phyloP scores from a whole-genome alignment of 2,888 invertebrate genomes.

The Erynnis tages region DNA sequence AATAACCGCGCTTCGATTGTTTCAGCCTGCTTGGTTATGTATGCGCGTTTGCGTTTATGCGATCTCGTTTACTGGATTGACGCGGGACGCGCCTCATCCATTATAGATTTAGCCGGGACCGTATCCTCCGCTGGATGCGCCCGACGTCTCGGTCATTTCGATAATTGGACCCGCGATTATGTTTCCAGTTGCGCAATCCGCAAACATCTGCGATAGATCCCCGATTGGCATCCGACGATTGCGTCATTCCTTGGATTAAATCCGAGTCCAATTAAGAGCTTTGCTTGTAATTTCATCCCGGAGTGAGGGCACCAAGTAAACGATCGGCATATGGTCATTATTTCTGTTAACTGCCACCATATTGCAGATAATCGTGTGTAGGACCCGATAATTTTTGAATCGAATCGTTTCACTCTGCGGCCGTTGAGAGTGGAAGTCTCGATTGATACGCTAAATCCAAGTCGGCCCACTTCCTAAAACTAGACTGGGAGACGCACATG shows the following conservation, averaged over 20 bases:
- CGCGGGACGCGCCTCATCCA: conserved; percentile 76
- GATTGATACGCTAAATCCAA: conserved; percentile 62
- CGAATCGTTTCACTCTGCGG: conserved; percentile 29
- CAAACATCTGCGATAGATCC: conserved; percentile 68
- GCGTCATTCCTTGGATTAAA: conserved; percentile 58
- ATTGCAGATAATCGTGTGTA: conserved; percentile 24
- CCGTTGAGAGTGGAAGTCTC: conserved; percentile 37
- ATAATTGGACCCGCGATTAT: conserved; percentile 68
- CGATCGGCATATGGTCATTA: conserved; percentile 31
- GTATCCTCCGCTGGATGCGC: conserved; percentile 58
- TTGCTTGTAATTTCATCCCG: conserved; percentile 51
- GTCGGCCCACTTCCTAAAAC: conserved; percentile 79
- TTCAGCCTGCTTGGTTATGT: conserved; percentile 55
- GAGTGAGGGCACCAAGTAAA: conserved; percentile 29
- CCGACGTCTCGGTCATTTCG: conserved; percentile 70
- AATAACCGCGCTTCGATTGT: conserved; percentile 54
- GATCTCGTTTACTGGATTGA: conserved; percentile 74
- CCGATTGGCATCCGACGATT: conserved; percentile 63
- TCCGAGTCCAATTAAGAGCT: conserved; percentile 63
- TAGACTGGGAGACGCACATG: conserved; percentile 78
- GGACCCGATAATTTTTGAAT: conserved; percentile 15
- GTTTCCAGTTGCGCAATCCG: conserved; percentile 63
- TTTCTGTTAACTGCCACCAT: conserved; percentile 32
- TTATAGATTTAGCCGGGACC: conserved; percentile 73
- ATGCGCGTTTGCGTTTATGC: conserved; percentile 66